Evolutionary conservation across 2,797 vertebrate genomes (phyloP).

Genomic region (Poecilia wingei): DNA sequence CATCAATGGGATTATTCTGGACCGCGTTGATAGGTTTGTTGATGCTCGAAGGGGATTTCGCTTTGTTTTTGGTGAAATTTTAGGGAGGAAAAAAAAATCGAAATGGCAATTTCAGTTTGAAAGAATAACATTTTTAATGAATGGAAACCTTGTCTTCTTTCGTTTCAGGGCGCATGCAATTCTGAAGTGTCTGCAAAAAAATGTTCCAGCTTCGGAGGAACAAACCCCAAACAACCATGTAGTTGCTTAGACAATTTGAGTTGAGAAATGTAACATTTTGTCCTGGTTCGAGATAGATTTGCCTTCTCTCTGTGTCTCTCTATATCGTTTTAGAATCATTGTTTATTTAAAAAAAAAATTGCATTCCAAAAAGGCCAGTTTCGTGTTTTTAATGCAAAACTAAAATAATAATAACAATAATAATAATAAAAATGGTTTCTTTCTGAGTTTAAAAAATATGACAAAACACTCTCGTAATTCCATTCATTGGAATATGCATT

Average conservation of each 20-base stretch:
- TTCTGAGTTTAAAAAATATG: neutral
- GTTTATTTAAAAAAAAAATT: neutral
- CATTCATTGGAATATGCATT: constrained; percentile 1
- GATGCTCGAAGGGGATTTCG: constrained; percentile 26
- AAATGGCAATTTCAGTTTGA: neutral
- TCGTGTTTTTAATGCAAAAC: neutral
- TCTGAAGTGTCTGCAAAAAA: constrained; percentile 4
- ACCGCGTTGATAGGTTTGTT: constrained; percentile 51
- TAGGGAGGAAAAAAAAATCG: constrained; percentile 48
- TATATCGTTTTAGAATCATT: neutral
- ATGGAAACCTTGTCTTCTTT: neutral
- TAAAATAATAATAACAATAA: neutral
- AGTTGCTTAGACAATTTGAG: neutral
- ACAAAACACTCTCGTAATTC: neutral
- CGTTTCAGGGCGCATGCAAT: constrained; percentile 20
- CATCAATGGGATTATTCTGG: constrained; percentile 52
- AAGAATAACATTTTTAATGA: neutral
- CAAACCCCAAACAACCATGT: neutral
- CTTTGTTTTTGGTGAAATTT: constrained; percentile 44
- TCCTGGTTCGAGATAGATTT: neutral
- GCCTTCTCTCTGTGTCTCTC: neutral
- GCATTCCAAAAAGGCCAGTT: neutral
- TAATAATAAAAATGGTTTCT: neutral
- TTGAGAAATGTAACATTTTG: neutral
- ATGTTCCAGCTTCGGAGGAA: constrained; percentile 10